Base-by-base conservation (phyloP, 2,113 vertebrate species). In the Vicugna pacos region DNA sequence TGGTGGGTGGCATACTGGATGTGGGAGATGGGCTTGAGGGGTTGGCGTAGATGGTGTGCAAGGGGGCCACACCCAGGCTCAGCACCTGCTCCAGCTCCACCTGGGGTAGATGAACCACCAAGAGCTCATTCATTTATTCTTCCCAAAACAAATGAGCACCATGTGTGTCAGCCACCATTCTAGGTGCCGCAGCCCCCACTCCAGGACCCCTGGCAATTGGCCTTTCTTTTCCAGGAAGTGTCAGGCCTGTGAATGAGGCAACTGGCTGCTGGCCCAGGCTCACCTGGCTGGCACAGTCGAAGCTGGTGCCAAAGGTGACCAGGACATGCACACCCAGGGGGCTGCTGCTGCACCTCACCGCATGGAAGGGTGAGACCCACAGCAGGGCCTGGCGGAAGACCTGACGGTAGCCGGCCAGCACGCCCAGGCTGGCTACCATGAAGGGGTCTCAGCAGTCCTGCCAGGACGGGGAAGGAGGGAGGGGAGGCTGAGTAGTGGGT, bases 21-120 rank as follows among this genome's bases (percentile, higher is more conserved):
- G 88, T 98, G 96, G 73, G 98, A 98, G 0, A 94, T 9, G 80
- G 98, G 98, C 94, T 99, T 99, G 97, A 99, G 67, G 98, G 97
- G 91, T 98, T 98, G 95, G 97, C 96, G 52, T 94, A 99, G 97
- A 99, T 96, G 72, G 99, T 98, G 83, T 67, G 87, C 2, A 95
- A 97, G 14, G 98, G 50, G 0, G 93, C 95, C 16, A 98, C 94
- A 0, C 98, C 98, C 0, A 98, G 94, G 85, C 92, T 77, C 15
- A 97, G 97, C 20, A 98, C 97, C 28, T 56, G 52, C 0, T 86
- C 60, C 26, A 99, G 95, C 94, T 99, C 98, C 30, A 89, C 82
- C 98, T 98, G 98, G 14, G 17, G 24, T 38, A 64, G 52, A 54
- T 7, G 8, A 13, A 50, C 32, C 12, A 28, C 5, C 13, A 8